Evolutionary conservation across 2,888 invertebrate genomes (phyloP), one percentile per base, ranked within the genome.

Genomic region (Apamea epomidion): DNA sequence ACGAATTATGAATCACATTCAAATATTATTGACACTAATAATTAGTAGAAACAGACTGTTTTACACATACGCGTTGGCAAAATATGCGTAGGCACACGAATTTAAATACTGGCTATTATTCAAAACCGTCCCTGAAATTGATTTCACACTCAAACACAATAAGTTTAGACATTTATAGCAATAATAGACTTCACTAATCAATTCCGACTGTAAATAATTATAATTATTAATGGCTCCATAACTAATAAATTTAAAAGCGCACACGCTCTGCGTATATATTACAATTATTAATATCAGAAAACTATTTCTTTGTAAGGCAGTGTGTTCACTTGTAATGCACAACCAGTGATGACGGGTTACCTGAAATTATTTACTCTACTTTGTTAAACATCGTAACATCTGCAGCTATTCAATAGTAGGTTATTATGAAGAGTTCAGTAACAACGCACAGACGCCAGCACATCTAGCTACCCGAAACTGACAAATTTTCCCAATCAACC

Each of bases 231-330:
- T 74, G 64, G 62, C 75, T 88, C 80, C 74, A 65, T 76, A 85
- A 87, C 5, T 51, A 76, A 86, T 79, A 82, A 67, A 78, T 80
- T 79, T 76, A 75, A 83, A 83, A 45, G 74, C 65, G 62, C 58
- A 72, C 78, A 76, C 74, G 80, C 74, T 75, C 79, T 48, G 54
- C 29, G n/a, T 69, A 54, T 74, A 69, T 21, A 62, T 79, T 37
- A 68, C n/a, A 45, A 77, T 78, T 48, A 78, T 58, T 72, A 18
- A 75, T 72, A 73, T 51, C 65, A 74, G 62, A 75, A 60, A 68
- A 71, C 25, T 82, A 74, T 76, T 78, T 75, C 29, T 51, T 68
- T 64, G 18, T 85, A 54, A 84, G 76, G 88, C 21, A 8, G 25
- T 32, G 32, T 67, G 29, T 70, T 42, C 87, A 87, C 72, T 69